A percentile compares a stretch with the other conserved stretches of the same genome.
phyloP scores from a whole-genome alignment of 2,888 invertebrate species.

The Tetropium fuscum region DNA sequence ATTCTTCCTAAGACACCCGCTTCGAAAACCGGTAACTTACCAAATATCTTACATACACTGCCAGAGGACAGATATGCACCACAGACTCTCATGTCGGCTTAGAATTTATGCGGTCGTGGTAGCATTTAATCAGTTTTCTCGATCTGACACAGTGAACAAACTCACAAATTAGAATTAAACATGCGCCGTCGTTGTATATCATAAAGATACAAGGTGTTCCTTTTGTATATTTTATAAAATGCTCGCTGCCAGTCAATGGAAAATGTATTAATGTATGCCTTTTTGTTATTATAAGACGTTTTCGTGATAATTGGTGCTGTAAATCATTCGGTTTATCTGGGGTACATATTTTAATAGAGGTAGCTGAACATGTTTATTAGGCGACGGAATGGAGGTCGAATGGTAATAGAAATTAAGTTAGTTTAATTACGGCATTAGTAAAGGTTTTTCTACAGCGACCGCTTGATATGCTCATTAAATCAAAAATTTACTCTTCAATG shows the following conservation, averaged over 20 bases:
- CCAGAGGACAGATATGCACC: conserved; percentile 1
- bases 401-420: conserved; percentile 14
- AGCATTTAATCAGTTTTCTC: conserved; percentile 55
- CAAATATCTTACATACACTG: conserved; percentile 16
- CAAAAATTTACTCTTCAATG: too few species aligned
- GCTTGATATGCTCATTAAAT: too few species aligned
- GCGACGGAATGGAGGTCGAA: background rate
- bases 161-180: conserved; percentile 62
- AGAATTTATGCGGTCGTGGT: conserved; percentile 18
- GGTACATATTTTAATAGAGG: conserved; percentile 13
- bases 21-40: conserved; percentile 9
- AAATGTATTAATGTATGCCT: conserved; percentile 14
- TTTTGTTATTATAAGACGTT: background rate
- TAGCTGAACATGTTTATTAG: conserved; percentile 14
- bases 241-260: background rate
- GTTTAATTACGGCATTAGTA: conserved; percentile 6
- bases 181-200: conserved; percentile 59
- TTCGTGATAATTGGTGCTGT: conserved; percentile 2
- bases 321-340: conserved; percentile 5
- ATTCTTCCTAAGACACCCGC: background rate
- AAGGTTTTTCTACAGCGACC: too few species aligned
- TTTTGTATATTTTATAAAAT: conserved; percentile 12
- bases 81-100: conserved; percentile 12
- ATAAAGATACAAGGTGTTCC: conserved; percentile 49
- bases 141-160: conserved; percentile 60